Evolutionary conservation across 1,140 invertebrate genomes (phyloP), one percentile per base, ranked within the genome.

Genomic region (Yoshiicerus persimilis): DNA sequence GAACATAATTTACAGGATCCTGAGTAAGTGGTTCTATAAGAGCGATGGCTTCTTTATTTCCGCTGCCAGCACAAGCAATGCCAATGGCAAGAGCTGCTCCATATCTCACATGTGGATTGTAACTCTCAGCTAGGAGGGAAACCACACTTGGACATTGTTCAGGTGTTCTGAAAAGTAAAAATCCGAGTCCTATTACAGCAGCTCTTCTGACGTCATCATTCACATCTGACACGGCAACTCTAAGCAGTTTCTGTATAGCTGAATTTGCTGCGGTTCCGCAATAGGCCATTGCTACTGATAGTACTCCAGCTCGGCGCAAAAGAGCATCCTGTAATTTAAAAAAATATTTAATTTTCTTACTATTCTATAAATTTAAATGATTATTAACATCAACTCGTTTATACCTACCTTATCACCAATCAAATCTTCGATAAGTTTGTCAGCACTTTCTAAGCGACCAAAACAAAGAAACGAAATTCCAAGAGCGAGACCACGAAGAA

Each of bases 41-140:
- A n/a, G 95, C 96, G 85, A 99, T 97, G 0, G 99, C 99, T 93
- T 99, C 99, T 91, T 96, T 96, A 39, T 98, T 94, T 16, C 98
- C 98, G 13, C 98, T 98, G 23, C 98, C 98, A 70, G 98, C 98
- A 93, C 99, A 99, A 3, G 99, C 98, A 90, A 99, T 99, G 87
- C 98, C 99, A 83, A 99, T 92, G 13, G 99, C 99, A 97, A 99
- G 99, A 10, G 98, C 99, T 16, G 99, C 98, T 56, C 99, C 99
- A 92, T 99, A 99, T 84, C 99, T 95, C 0, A 99, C 99, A 92
- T 99, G 98, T 16, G 99, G 98, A 93, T 99, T 99, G 93, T 99
- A 99, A 89, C 98, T 99, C 92, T 99, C 99, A 0, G 98, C 98
- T 38, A 99, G 92, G 0, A 99, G 93, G 2, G 97, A 98, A 0